Percentiles rank a stretch among this genome's conserved stretches.
Evolutionary conservation across 2,888 invertebrate genomes (phyloP).

Genomic region (Congeria kusceri): DNA sequence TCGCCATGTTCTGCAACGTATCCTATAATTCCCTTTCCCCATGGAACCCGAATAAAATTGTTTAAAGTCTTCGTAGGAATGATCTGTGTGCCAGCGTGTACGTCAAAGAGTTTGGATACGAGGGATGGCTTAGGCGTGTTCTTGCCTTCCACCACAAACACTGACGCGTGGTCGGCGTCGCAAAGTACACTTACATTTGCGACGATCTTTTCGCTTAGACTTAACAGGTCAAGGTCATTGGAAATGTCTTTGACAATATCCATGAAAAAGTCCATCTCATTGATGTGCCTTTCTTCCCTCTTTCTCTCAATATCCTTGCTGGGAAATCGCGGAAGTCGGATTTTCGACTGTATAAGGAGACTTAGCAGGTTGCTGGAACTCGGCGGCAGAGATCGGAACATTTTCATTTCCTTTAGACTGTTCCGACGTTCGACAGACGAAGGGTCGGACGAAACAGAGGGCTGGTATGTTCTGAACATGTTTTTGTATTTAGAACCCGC

Average conservation of each 20-base stretch:
- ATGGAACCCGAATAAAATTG: slow-evolving; percentile 86
- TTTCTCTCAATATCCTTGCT: slow-evolving; percentile 86
- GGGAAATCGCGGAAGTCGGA: slow-evolving; percentile 86
- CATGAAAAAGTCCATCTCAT: slow-evolving; percentile 87
- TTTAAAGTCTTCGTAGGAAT: slow-evolving; percentile 84
- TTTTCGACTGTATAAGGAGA: slow-evolving; percentile 87
- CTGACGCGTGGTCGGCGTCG: slow-evolving; percentile 86
- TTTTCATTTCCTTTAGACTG: slow-evolving; percentile 87
- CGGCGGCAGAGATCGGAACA: slow-evolving; percentile 87
- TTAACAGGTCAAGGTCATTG: slow-evolving; percentile 86
- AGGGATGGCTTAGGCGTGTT: slow-evolving; percentile 84
- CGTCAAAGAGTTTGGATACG: slow-evolving; percentile 87
- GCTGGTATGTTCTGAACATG: slow-evolving; percentile 86
- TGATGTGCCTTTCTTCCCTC: slow-evolving; percentile 81
- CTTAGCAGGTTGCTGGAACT: slow-evolving; percentile 87
- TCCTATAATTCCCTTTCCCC: slow-evolving; percentile 87
- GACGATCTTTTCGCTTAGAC: slow-evolving; percentile 86
- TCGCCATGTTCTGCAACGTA: slow-evolving; percentile 87
- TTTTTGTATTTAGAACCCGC: slow-evolving; percentile 86
- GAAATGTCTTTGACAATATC: slow-evolving; percentile 87
- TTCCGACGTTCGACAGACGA: slow-evolving; percentile 84
- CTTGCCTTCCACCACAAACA: slow-evolving; percentile 86
- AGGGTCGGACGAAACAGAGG: slow-evolving; percentile 64
- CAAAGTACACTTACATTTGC: slow-evolving; percentile 86
- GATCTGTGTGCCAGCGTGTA: slow-evolving; percentile 86